phyloP scores from a whole-genome alignment of 2,113 vertebrate genomes.

The Psammodynastes pulverulentus region DNA sequence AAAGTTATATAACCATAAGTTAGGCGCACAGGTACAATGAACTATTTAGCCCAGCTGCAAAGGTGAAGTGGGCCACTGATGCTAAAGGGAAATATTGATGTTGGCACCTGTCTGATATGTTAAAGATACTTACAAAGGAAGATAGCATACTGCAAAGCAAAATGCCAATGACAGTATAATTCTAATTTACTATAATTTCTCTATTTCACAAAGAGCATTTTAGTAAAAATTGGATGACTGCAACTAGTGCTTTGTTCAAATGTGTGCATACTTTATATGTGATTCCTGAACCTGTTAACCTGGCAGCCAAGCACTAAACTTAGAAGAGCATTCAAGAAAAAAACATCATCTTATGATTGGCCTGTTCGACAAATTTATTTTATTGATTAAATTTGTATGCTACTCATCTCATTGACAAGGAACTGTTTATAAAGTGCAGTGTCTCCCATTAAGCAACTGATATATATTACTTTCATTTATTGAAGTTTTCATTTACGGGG shows the following conservation, averaged over 20 bases:
- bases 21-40: neutral
- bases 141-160: neutral
- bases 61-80: neutral
- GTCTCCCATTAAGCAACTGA: too few relatives aligned
- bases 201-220: neutral
- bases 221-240: neutral
- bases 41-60: neutral
- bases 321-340: too few relatives aligned
- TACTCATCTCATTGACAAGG: too few relatives aligned
- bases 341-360: too few relatives aligned
- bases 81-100: neutral
- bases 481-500: too few relatives aligned
- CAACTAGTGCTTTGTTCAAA: neutral
- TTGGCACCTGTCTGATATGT: neutral
- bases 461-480: too few relatives aligned
- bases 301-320: too few relatives aligned
- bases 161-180: neutral
- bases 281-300: too few relatives aligned
- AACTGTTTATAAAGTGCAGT: too few relatives aligned
- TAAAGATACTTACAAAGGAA: neutral
- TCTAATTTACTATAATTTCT: neutral
- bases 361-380: too few relatives aligned
- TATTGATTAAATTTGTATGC: too few relatives aligned
- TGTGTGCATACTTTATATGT: neutral
- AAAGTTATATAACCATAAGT: too few relatives aligned